Percentiles rank a stretch among this genome's conserved stretches.
Evolutionary conservation across 2,113 vertebrate species (phyloP).

Genomic region (Ifrita kowaldi): DNA sequence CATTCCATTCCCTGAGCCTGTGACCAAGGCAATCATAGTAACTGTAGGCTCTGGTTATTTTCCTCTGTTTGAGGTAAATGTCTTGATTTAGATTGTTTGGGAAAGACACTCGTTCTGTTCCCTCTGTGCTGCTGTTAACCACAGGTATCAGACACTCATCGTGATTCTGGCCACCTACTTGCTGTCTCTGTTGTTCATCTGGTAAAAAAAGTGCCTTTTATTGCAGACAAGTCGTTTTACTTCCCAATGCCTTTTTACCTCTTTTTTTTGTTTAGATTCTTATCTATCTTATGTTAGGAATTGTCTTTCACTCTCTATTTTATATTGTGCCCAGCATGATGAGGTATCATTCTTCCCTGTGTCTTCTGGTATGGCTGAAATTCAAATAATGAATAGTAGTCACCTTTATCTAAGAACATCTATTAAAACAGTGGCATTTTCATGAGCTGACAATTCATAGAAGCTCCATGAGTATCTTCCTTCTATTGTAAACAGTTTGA

Average conservation of each 20-base stretch:
- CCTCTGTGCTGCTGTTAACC: background rate
- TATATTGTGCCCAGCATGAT: background rate
- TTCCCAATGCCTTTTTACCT: background rate
- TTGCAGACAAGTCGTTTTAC: background rate
- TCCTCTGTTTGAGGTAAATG: background rate
- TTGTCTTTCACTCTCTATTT: background rate
- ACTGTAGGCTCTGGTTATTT: background rate
- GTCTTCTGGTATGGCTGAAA: background rate
- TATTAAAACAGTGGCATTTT: background rate
- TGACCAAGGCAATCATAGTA: background rate
- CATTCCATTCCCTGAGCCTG: background rate
- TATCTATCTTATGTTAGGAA: background rate
- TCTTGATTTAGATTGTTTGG: background rate
- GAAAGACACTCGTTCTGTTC: background rate
- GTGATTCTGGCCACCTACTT: background rate
- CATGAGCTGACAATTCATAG: background rate
- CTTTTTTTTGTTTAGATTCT: background rate
- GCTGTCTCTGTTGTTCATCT: background rate
- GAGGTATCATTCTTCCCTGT: background rate
- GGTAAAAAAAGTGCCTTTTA: background rate
- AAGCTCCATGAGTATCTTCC: background rate
- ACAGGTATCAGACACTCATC: background rate
- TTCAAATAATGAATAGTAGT: background rate
- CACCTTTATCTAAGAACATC: background rate
- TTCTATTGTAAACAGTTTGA: background rate